Conservation (phyloP, 92 coral and sea anemone species). For the Epizoanthus ramosus region DNA sequence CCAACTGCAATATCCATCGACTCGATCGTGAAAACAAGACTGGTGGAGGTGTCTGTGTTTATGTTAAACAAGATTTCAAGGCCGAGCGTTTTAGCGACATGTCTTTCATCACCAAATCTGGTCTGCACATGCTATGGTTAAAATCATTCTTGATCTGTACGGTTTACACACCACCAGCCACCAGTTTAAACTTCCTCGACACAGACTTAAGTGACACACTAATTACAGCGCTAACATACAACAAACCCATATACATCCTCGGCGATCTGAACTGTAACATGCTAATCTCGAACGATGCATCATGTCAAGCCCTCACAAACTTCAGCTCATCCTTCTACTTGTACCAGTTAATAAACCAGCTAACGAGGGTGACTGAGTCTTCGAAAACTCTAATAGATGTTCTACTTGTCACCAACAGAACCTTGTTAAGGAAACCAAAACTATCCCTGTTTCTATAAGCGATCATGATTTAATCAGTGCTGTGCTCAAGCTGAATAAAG, state of each 20-base stretch:
- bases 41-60: conserved; percentile 46
- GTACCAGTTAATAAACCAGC: conserved; percentile 31
- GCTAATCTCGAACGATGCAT: conserved; percentile 12
- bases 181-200: conserved; percentile 17
- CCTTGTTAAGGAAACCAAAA: conserved; percentile 32
- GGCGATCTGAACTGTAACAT: conserved; percentile 44
- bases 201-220: conserved; percentile 27
- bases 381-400: conserved; percentile 35
- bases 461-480: conserved; percentile 39
- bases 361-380: conserved; percentile 36
- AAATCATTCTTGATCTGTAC: conserved; percentile 38
- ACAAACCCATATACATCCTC: conserved; percentile 30
- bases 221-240: conserved; percentile 18
- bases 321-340: conserved; percentile 33
- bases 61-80: conserved; percentile 13
- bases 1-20: conserved; percentile 29
- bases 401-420: conserved; percentile 15
- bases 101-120: conserved; percentile 21
- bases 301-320: conserved; percentile 17
- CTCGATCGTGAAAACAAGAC: conserved; percentile 34
- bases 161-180: conserved; percentile 36
- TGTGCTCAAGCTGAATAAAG: background rate
- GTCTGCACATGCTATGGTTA: conserved; percentile 27
- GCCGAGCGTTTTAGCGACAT: conserved; percentile 21
- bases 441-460: conserved; percentile 30